Evolutionary conservation across 2,113 vertebrate species (phyloP), one percentile per base, ranked within the genome.

Genomic region (Tinamus guttatus): DNA sequence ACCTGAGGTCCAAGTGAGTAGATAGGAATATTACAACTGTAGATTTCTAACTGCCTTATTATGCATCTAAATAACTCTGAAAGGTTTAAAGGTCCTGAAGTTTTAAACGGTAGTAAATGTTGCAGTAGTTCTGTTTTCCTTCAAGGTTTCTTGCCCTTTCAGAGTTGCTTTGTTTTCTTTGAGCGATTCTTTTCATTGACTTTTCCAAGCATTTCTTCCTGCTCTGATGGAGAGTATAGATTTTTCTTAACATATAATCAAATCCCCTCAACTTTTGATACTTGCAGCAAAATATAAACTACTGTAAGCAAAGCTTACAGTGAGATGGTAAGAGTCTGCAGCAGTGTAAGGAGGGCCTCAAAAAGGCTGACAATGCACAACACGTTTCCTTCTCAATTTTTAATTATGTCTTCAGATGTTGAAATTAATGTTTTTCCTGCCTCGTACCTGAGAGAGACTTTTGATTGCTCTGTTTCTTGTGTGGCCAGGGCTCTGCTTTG

Each of bases 141-240:
- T 64, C 12, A 9, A 0, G 0, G 24, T 28, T 4, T 56, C 75
- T 75, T n/a, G n/a, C n/a, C n/a, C n/a, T n/a, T n/a, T n/a, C n/a
- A n/a, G n/a, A n/a, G n/a, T n/a, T n/a, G n/a, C n/a, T n/a, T n/a
- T n/a, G n/a, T n/a, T n/a, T n/a, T n/a, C n/a, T n/a, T n/a, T n/a
- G n/a, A n/a, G n/a, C n/a, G 77, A 68, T 63, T 19, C 21, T 67
- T 74, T 32, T 15, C 21, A 5, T 62, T 85, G 85, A 8, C 24
- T 77, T 83, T 71, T 67, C 52, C 20, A 54, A 32, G 4, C 7
- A 32, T 12, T 34, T 34, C 16, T 34, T 58, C 51, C 43, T 70
- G 30, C 36, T 78, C 32, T 38, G 1, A 0, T 5, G 8, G 32
- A 21, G 40, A 4, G 41, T 45, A 18, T 40, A 28, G 24, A 18